Evolutionary conservation across 2,113 vertebrate genomes (phyloP), one percentile per base, ranked within the genome.

Genomic region (Pterocles burchelli): DNA sequence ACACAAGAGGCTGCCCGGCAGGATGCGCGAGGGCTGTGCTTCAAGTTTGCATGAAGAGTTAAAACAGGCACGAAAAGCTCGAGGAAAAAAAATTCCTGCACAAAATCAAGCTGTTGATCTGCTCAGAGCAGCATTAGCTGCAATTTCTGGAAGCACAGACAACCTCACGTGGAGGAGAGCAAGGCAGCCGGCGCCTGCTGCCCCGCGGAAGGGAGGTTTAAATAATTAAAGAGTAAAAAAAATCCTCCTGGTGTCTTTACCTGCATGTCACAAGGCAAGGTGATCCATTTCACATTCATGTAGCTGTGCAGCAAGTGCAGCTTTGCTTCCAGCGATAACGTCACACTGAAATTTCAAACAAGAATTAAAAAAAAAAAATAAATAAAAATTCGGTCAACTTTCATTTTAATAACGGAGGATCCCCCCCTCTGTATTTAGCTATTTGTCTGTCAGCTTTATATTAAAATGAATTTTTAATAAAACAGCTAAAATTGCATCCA

Each of bases 211-310:
- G 52, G 43, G 41, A n/a, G 52, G 16, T 17, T 1, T 94, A 17
- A 95, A 94, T 95, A 79, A 94, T 91, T 73, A 11, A 96, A 6
- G 55, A 48, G 80, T 1, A 31, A 83, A 57, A 74, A 34, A 28
- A 80, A 76, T 13, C 3, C 13, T 19, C n/a, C 26, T 5, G 2
- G 9, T 33, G 29, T 45, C 59, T 43, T 95, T 81, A 98, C 98
- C 97, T 98, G 99, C 55, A 88, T 98, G 90, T 99, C 99, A 25
- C 99, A 98, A 31, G 99, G 98, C 95, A 99, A 96, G 0, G 99
- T 98, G 94, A 99, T 98, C 99, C 99, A 99, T 22, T 98, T 98
- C 18, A 99, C 98, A 7, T 97, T 99, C 99, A 99, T 99, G 98
- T 99, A 99, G 97, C 98, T 98, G 97, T 99, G 99, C 84, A 99